Base-by-base conservation (phyloP, 2,797 vertebrate genomes). In the Tarsius wallacei region DNA sequence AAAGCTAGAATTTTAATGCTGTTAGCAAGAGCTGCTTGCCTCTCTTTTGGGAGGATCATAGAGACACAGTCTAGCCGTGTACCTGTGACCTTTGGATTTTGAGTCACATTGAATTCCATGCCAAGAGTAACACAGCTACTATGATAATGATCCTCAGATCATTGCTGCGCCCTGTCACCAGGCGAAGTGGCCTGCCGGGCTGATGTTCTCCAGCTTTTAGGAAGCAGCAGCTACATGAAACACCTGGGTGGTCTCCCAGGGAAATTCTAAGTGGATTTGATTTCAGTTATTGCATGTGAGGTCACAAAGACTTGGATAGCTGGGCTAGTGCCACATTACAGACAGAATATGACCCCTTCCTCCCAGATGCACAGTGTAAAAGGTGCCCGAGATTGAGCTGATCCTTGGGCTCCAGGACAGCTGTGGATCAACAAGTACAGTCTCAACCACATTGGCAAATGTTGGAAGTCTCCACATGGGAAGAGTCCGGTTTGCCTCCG, bases 231-330 rank as follows among this genome's bases (percentile, higher is more conserved):
- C 74, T 74, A 22, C 77, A 57, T 90, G 95, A 96, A 97, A 93
- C 64, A 97, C 87, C 77, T 96, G 96, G 42, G 80, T 98, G 94
- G 92, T 94, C 96, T 97, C 94, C 16, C 55, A 90, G 86, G 76
- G 53, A 94, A 70, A 93, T 96, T 84, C 55, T 42, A 92, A 91
- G 59, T 94, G 92, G 66, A 85, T 93, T 94, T 57, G 0, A 36
- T 93, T 97, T 97, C 96, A 97, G 49, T 91, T 96, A 94, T 74
- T 93, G 93, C 90, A 93, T 55, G 14, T 83, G 89, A 96, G 96
- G 91, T 55, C 86, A 80, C 21, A 84, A 95, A 64, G 73, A 47
- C 95, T 49, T 97, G 87, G 85, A 93, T 90, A 91, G 92, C 94
- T 86, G 96, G 66, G n/a, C 73, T 82, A 55, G 49, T 95, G 90